A percentile compares a stretch with the other conserved stretches of the same genome.
Evolutionary conservation across 2,888 invertebrate species (phyloP).

Genomic region (Melanchra persicariae): DNA sequence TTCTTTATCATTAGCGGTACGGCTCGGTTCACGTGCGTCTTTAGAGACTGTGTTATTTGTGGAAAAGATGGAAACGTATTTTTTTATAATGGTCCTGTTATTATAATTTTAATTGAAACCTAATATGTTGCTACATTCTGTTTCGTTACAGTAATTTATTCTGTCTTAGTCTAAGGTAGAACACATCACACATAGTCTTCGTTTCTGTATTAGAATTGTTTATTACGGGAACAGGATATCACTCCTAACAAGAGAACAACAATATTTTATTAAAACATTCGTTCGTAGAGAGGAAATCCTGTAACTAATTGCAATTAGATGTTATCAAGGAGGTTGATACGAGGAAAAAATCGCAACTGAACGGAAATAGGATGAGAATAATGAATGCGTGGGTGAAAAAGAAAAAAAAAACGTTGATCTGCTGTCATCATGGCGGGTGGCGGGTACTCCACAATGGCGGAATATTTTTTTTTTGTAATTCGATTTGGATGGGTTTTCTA

Average conservation of each 20-base stretch:
- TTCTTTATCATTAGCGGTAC: conserved; percentile 30
- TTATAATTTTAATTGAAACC: neutral
- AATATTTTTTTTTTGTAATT: conserved; percentile 47
- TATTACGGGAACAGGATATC: conserved; percentile 1
- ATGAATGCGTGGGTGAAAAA: conserved; percentile 23
- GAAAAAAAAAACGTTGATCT: conserved; percentile 17
- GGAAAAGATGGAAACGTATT: neutral
- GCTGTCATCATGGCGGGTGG: conserved; percentile 7
- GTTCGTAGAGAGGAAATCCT: conserved; percentile 10
- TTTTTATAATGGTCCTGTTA: neutral
- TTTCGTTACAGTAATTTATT: neutral
- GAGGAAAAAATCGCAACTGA: conserved; percentile 22
- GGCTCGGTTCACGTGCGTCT: neutral
- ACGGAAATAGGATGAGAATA: conserved; percentile 16
- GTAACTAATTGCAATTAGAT: conserved; percentile 25
- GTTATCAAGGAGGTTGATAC: conserved; percentile 11
- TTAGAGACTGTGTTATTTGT: conserved; percentile 15
- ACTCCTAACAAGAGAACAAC: conserved; percentile 12
- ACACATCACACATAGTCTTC: conserved; percentile 2
- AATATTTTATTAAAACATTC: conserved; percentile 10
- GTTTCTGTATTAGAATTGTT: neutral
- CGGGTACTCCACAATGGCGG: conserved; percentile 24
- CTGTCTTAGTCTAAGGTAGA: neutral
- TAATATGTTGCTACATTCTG: neutral
- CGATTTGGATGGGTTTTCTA: neutral